Base-by-base conservation (phyloP, 2,797 vertebrate species). In the Gymnopithys bicolor region DNA sequence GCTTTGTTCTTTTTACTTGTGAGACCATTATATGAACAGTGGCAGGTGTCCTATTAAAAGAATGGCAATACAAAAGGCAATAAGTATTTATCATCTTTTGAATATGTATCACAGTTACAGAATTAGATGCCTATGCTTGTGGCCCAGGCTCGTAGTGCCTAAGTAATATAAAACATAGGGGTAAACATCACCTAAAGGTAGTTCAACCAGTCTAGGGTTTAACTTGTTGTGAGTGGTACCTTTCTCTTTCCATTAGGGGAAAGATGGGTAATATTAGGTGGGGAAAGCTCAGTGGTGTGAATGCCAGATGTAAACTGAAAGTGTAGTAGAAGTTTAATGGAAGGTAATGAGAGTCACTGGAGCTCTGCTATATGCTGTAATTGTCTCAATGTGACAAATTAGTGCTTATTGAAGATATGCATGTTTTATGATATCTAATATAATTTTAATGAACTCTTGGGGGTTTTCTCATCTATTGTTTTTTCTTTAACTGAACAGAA, bases 401-500 rank as follows among this genome's bases (percentile, higher is more conserved):
- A 43, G 41, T 56, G 37, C 49, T 63, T 56, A 19, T 1, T 73
- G 70, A 80, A 87, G 22, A 56, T 27, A 71, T 0, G 2, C 43
- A 12, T 66, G 33, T 35, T 92, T 92, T 88, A 52, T 63, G 37
- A 85, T 82, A 69, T 59, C 64, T 53, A 53, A 63, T 91, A 74
- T 39, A 87, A 77, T 85, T 91, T 87, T 82, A 89, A 91, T 89
- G 55, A 89, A 51, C 43, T 79, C 77, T 33, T 35, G 52, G 30
- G 17, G 18, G 2, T 63, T 79, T 89, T 83, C 18, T 80, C 45
- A 41, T 87, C 32, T 52, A 0, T 69, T n/a, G 85, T 59, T 60
- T 78, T 24, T 9, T 87, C 32, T 88, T 70, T 60, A 87, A 51
- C 24, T 49, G 66, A 89, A 53, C 49, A 85, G 51, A 85, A 88